phyloP scores from a whole-genome alignment of 2,888 invertebrate genomes.

The Ichneumoninae sp. region DNA sequence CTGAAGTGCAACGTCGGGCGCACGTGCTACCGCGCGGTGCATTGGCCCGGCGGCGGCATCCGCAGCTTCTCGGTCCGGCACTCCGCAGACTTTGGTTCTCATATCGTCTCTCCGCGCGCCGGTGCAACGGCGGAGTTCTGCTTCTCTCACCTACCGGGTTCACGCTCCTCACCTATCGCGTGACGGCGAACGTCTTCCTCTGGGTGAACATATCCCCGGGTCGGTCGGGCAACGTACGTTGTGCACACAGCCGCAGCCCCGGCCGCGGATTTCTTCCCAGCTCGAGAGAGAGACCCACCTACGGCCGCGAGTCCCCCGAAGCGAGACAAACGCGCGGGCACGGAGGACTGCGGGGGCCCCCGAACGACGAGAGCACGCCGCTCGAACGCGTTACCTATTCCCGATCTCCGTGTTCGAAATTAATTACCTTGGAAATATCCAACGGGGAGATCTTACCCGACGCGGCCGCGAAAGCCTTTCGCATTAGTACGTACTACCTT shows the following conservation, averaged over 20 bases:
- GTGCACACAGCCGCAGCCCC: constrained; percentile 2
- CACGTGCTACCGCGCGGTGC: constrained; percentile 9
- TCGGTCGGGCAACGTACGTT: constrained; percentile 6
- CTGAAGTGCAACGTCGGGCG: not conserved
- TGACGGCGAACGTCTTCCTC: constrained; percentile 66
- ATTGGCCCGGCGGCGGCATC: constrained; percentile 11
- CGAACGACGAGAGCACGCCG: constrained; percentile 50
- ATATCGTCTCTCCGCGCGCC: not conserved
- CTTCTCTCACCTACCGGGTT: constrained; percentile 66
- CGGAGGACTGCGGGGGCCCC: constrained; percentile 11
- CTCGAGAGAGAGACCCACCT: constrained; percentile 7
- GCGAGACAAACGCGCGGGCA: constrained; percentile 11
- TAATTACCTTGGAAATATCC: constrained; percentile 61
- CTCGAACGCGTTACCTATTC: constrained; percentile 58
- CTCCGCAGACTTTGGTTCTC: constrained; percentile 12
- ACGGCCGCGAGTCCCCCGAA: not conserved
- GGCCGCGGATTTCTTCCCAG: constrained; percentile 53
- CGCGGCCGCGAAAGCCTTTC: constrained; percentile 29
- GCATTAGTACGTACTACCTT: constrained; percentile 4
- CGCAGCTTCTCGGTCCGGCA: not conserved
- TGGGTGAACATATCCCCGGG: constrained; percentile 25
- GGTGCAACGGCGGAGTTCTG: constrained; percentile 38
- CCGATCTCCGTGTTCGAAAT: constrained; percentile 59
- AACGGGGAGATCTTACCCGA: constrained; percentile 14
- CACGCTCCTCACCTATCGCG: constrained; percentile 67